Percentiles rank a stretch among this genome's conserved stretches.
Evolutionary conservation across 2,888 invertebrate species (phyloP).

Genomic region (Agriopis marginaria): DNA sequence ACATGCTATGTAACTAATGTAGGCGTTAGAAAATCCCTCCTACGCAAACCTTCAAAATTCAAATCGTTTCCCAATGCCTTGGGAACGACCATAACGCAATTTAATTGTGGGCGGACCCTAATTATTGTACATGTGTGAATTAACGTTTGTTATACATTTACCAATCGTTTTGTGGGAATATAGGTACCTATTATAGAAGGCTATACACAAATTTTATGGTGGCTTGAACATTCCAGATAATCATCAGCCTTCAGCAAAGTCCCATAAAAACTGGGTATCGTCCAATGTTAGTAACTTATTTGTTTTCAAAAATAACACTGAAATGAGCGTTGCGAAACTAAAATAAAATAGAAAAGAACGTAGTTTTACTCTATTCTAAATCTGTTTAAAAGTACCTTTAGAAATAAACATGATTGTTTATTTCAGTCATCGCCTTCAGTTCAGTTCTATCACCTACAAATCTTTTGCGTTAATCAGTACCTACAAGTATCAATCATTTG

Average conservation of each 20-base stretch:
- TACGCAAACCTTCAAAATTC: conserved; percentile 35
- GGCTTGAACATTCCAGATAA: conserved; percentile 1
- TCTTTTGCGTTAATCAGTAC: not conserved
- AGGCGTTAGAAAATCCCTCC: conserved; percentile 38
- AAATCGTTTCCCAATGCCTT: conserved; percentile 25
- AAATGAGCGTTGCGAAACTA: not conserved
- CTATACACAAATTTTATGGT: conserved; percentile 1
- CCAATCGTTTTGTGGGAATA: conserved; percentile 26
- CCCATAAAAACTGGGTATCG: no score
- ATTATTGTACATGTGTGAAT: conserved; percentile 30
- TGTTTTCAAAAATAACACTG: not conserved
- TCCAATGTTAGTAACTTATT: not conserved
- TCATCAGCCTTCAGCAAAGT: not conserved
- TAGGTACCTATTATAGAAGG: conserved; percentile 4
- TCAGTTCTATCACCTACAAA: not conserved
- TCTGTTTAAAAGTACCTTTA: not conserved
- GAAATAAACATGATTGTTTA: not conserved
- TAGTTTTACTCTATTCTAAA: not conserved
- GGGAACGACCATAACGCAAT: conserved; percentile 28
- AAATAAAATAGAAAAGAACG: not conserved
- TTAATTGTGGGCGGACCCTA: conserved; percentile 26
- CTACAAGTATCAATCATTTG: not conserved
- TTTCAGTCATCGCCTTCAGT: not conserved
- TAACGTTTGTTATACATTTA: conserved; percentile 28
- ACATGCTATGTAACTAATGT: not conserved